These are phyloP conservation scores for Metaphire vulgaris DNA, from an alignment of 1,140 invertebrate genomes.

Conservation along the genomic window DNA sequence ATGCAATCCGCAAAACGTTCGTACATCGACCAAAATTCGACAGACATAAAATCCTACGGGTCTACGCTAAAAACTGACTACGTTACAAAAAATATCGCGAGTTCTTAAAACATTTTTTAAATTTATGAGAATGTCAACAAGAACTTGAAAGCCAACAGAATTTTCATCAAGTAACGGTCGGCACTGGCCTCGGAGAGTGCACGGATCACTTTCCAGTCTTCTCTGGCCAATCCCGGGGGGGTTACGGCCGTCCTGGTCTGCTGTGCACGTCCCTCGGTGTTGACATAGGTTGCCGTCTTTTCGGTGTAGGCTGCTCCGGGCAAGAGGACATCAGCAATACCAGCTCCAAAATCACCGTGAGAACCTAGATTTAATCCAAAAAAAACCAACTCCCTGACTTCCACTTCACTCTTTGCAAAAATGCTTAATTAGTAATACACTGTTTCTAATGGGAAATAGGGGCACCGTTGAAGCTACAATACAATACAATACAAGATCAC, in stretches of 20 bases:
- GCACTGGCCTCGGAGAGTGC: constrained; percentile 67
- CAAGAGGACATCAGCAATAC: constrained; percentile 84
- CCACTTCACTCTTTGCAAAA: too few relatives aligned
- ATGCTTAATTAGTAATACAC: too few relatives aligned
- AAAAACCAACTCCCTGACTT: too few relatives aligned
- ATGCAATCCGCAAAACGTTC: constrained; percentile 12
- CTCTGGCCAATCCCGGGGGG: constrained; percentile 84
- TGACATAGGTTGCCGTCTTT: constrained; percentile 92
- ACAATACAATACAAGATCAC: too few relatives aligned
- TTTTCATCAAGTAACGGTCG: neutral
- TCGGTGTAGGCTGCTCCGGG: constrained; percentile 97
- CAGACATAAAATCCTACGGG: neutral
- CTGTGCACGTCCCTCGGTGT: constrained; percentile 95
- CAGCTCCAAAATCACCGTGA: constrained; percentile 89
- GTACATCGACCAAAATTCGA: neutral
- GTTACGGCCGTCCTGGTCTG: constrained; percentile 82
- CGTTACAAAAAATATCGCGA: neutral
- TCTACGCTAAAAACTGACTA: neutral
- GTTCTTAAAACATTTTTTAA: too few relatives aligned
- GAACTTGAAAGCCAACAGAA: too few relatives aligned
- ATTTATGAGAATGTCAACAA: too few relatives aligned
- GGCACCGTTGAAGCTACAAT: too few relatives aligned
- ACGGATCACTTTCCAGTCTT: constrained; percentile 97
- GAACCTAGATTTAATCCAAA: constrained; percentile 69
- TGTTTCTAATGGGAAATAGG: too few relatives aligned